Conservation (phyloP, 2,113 vertebrate species). For the Nipponia nippon region DNA sequence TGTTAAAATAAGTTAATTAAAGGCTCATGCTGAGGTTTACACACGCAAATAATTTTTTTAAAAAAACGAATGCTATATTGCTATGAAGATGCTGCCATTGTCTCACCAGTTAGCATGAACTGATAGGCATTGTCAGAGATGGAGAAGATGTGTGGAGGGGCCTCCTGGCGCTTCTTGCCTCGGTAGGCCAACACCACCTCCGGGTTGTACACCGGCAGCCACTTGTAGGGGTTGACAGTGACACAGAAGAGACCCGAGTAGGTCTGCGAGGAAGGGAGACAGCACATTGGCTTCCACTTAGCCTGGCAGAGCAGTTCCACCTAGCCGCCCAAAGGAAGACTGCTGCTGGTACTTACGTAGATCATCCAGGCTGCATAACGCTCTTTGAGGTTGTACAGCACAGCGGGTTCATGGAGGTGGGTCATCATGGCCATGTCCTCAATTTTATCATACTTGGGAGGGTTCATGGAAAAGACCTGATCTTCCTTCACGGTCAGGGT, state of each 20-base stretch:
- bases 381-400: constrained; percentile 82
- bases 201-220: constrained; percentile 70
- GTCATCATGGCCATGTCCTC: constrained; percentile 93
- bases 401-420: constrained; percentile 81
- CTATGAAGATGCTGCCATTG: not conserved
- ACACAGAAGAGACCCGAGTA: constrained; percentile 31
- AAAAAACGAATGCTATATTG: not conserved
- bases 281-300: not conserved
- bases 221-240: constrained; percentile 73
- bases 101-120: constrained; percentile 16
- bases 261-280: not conserved
- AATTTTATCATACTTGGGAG: constrained; percentile 81
- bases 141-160: constrained; percentile 71
- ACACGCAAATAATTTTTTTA: not conserved
- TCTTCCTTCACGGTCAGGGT: constrained; percentile 60
- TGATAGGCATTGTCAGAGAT: not conserved
- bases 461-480: constrained; percentile 74
- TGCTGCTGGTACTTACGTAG: constrained; percentile 67
- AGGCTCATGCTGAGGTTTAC: not conserved
- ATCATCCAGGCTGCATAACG: constrained; percentile 80
- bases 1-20: not conserved
- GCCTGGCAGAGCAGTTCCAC: not conserved
- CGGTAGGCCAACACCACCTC: constrained; percentile 72
- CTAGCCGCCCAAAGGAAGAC: not conserved
- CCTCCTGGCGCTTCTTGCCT: constrained; percentile 76